A percentile compares a stretch with the other conserved stretches of the same genome.
These are phyloP conservation scores for Pipistrellus nathusii DNA, from an alignment of 2,797 vertebrate genomes.

Conservation along the genomic window DNA sequence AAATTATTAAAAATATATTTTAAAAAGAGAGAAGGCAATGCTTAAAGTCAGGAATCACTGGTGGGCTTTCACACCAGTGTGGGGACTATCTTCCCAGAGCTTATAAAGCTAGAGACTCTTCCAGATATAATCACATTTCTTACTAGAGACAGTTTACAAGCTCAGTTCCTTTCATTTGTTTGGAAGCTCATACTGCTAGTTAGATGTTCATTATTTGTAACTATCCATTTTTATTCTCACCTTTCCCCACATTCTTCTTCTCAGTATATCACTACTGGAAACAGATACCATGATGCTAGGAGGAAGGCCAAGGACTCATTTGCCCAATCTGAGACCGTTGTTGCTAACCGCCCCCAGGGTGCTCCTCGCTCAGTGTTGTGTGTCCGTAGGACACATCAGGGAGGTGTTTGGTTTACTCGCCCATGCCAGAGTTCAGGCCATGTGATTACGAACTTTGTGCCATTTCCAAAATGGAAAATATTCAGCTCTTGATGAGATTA, in stretches of 20 bases:
- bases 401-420: slow-evolving; percentile 36
- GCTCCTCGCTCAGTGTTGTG: background rate
- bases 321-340: background rate
- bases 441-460: slow-evolving; percentile 61
- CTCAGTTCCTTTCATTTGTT: slow-evolving; percentile 11
- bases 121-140: background rate
- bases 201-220: background rate
- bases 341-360: background rate
- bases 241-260: background rate
- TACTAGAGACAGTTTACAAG: background rate
- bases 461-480: slow-evolving; percentile 67
- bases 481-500: slow-evolving; percentile 77
- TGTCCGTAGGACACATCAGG: slow-evolving; percentile 9
- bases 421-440: slow-evolving; percentile 20
- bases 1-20: too few relatives aligned
- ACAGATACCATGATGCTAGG: background rate
- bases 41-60: background rate
- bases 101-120: background rate
- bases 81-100: background rate
- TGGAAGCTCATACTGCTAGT: background rate
- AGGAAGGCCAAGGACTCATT: background rate
- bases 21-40: background rate
- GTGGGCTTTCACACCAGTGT: background rate
- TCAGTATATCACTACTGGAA: background rate
- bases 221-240: background rate